Percentiles rank a stretch among this genome's conserved stretches.
Conservation (phyloP, 2,797 vertebrate species). For the Manis pentadactyla region DNA sequence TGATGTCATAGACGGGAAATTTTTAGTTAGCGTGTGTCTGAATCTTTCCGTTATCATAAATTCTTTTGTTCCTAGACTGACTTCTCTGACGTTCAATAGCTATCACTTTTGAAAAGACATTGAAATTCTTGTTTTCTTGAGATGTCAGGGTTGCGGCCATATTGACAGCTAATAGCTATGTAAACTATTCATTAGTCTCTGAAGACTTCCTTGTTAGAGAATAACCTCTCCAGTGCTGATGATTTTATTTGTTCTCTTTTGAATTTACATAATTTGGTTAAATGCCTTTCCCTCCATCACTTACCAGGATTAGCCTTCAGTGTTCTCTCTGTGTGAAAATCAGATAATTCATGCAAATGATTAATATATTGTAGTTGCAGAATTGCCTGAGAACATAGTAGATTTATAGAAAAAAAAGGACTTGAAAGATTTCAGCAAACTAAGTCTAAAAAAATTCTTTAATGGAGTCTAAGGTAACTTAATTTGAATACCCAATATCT, state of each 20-base stretch:
- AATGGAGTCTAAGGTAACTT: background rate
- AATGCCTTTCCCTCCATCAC: background rate
- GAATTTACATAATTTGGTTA: background rate
- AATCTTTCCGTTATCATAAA: background rate
- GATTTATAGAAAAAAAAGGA: conserved; percentile 38
- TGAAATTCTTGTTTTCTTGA: background rate
- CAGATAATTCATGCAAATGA: conserved; percentile 52
- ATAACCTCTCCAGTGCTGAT: background rate
- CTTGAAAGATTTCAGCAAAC: conserved; percentile 21
- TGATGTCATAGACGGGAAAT: background rate
- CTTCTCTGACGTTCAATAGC: background rate
- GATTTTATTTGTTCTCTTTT: conserved; percentile 6
- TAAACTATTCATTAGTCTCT: background rate
- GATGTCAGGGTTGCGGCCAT: background rate
- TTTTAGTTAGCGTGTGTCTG: background rate
- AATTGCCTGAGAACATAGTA: conserved; percentile 28
- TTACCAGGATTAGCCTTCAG: background rate
- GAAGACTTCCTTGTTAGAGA: background rate
- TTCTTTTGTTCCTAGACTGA: background rate
- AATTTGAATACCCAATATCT: background rate
- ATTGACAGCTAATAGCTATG: background rate
- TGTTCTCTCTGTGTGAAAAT: conserved; percentile 13
- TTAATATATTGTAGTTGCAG: conserved; percentile 41
- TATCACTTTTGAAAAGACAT: background rate
- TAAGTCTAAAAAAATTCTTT: conserved; percentile 17